Conservation (phyloP, 1,140 invertebrate species). For the Dendrolimus punctatus region DNA sequence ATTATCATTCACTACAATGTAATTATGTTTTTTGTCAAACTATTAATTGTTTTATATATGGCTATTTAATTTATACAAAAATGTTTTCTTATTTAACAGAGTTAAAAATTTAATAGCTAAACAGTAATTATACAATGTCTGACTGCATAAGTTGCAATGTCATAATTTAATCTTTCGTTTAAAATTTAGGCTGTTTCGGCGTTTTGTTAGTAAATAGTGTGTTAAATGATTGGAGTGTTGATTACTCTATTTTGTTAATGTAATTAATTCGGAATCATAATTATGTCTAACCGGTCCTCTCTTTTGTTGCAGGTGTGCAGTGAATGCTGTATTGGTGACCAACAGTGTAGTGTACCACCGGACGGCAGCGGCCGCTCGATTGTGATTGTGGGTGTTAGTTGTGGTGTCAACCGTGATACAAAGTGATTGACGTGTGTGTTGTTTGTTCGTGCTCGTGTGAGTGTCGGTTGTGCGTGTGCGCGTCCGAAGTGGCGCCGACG, state of each 20-base stretch:
- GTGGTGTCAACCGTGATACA: constrained; percentile 16
- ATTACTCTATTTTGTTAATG: not conserved
- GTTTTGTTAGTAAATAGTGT: too few species aligned
- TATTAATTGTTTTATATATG: too few species aligned
- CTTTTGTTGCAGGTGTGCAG: constrained; percentile 24
- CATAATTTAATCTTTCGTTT: too few species aligned
- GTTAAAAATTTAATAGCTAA: too few species aligned
- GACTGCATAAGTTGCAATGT: too few species aligned
- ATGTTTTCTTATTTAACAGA: too few species aligned
- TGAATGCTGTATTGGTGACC: constrained; percentile 16
- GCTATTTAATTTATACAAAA: too few species aligned
- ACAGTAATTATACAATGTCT: too few species aligned
- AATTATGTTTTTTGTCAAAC: too few species aligned
- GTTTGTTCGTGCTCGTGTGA: constrained; percentile 22
- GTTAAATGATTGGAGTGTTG: not conserved
- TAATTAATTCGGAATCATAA: not conserved
- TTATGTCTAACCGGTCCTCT: not conserved
- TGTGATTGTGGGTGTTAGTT: constrained; percentile 14
- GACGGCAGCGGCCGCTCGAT: constrained; percentile 11
- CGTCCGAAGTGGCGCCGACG: constrained; percentile 52
- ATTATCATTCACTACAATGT: too few species aligned
- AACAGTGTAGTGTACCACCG: constrained; percentile 16
- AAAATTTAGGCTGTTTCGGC: too few species aligned
- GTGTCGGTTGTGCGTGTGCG: constrained; percentile 29
- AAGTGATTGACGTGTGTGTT: constrained; percentile 1